Base-by-base conservation (phyloP, 2,113 vertebrate species). In the Thinocorus orbignyianus region DNA sequence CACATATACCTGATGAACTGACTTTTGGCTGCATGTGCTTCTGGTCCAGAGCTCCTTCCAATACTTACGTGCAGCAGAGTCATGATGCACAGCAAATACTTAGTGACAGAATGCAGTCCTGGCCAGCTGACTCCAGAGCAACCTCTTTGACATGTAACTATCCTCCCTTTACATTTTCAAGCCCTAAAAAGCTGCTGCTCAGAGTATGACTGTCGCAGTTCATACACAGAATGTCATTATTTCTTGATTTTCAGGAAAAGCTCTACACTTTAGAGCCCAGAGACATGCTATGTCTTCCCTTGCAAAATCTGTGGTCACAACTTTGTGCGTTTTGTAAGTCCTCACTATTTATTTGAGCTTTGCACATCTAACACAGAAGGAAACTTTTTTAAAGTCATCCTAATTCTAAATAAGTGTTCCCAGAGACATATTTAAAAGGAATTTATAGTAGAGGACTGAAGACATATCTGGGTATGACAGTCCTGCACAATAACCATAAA, bases 101-200 rank as follows among this genome's bases (percentile, higher is more conserved):
- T 18, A 24, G 20, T 4, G 1, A n/a, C 13, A 70, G 42, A 57
- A 81, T 46, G 14, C 19, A 87, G 15, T 4, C 13, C 17, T 55
- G 33, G 25, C 25, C 55, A 79, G 23, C 15, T 61, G 44, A 48
- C 33, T 78, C 33, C 55, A 78, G 15, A 90, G n/a, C 11, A 72
- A 30, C 1, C 6, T 2, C 10, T 42, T 3, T 81, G 12, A 37
- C 13, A 4, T 8, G 7, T 0, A 42, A 17, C 20, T 52, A 5
- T 7, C 33, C 3, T 17, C 3, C 10, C 7, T 54, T 62, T 1
- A 0, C 8, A 26, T 52, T 74, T 81, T 58, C 65, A 66, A 49
- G 46, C 41, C 57, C 31, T 35, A 81, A 41, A 81, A 77, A 65
- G 16, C 16, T 66, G 35, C 10, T 86, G 24, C 35, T 88, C 19